Conservation (phyloP, 2,113 vertebrate genomes). For the Crotalus helleri region DNA sequence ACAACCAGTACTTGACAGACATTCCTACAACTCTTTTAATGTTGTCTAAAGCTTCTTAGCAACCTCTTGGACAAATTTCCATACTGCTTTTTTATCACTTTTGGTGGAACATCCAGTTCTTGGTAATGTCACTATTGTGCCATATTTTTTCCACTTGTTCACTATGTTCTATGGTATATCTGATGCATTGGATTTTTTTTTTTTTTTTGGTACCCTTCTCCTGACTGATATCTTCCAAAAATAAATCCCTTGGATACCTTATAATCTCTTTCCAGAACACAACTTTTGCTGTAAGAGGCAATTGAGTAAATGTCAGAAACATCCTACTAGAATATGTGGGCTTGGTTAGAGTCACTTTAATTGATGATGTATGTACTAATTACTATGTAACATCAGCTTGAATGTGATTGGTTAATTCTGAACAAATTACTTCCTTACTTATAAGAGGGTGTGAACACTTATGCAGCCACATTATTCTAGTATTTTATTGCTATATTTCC, state of each 20-base stretch:
- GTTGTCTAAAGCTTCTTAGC: background rate
- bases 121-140: background rate
- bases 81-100: background rate
- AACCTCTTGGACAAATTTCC: background rate
- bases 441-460: background rate
- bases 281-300: background rate
- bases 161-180: background rate
- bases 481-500: too few species aligned
- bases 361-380: background rate
- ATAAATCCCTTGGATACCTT: background rate
- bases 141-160: background rate
- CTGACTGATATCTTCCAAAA: background rate
- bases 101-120: background rate
- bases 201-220: background rate
- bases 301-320: background rate
- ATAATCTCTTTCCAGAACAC: background rate
- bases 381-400: background rate
- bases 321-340: background rate
- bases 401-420: background rate
- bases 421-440: background rate
- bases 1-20: background rate
- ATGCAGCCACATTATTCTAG: too few species aligned
- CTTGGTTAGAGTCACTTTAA: background rate
- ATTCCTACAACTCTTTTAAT: background rate
- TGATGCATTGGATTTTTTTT: background rate